phyloP scores from a whole-genome alignment of 2,113 vertebrate species.

The Notothenia rossii region DNA sequence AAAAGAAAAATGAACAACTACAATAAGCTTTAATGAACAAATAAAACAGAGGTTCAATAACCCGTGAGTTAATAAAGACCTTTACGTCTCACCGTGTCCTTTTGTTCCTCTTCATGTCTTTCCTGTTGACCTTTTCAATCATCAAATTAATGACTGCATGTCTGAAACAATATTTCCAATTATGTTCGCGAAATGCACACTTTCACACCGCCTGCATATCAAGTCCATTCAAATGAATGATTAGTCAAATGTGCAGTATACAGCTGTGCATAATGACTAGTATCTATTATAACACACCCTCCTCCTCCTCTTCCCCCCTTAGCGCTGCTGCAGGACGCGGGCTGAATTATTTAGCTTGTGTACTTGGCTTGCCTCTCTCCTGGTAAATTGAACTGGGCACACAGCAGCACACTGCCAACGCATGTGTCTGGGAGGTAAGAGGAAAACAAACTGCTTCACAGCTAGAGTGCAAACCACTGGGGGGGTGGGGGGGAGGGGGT shows the following conservation, averaged over 20 bases:
- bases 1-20: background rate
- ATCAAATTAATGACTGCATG: background rate
- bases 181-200: background rate
- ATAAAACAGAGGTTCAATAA: background rate
- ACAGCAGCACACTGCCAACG: slow-evolving; percentile 15
- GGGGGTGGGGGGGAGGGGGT: background rate
- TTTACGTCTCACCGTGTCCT: background rate
- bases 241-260: background rate
- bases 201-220: background rate
- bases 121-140: background rate
- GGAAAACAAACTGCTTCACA: slow-evolving; percentile 35
- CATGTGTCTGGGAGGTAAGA: slow-evolving; percentile 30
- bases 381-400: slow-evolving; percentile 56
- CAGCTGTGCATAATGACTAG: slow-evolving; percentile 14
- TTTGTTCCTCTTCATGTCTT: background rate
- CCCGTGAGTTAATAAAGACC: background rate
- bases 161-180: background rate
- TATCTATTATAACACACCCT: slow-evolving; percentile 16
- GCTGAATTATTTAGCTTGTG: slow-evolving; percentile 77
- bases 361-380: slow-evolving; percentile 47
- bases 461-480: slow-evolving; percentile 26
- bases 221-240: slow-evolving; percentile 7
- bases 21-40: background rate
- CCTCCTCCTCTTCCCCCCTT: slow-evolving; percentile 9
- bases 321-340: slow-evolving; percentile 47